Base-by-base conservation (phyloP, 1,140 invertebrate species). In the Meteorus sp. region DNA sequence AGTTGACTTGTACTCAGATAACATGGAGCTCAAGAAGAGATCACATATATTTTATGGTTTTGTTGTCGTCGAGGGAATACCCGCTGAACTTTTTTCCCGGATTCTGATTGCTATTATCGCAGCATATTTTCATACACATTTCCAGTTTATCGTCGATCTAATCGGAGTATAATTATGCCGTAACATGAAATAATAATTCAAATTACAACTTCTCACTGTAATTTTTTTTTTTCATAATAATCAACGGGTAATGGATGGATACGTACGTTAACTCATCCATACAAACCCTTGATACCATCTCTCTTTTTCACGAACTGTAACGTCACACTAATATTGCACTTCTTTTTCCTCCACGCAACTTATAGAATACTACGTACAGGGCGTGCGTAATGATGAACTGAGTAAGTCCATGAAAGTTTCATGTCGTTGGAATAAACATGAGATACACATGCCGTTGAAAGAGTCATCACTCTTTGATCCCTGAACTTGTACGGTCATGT, bases 381-480 rank as follows among this genome's bases (percentile, higher is more conserved):
- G 35, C 17, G 7, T 27, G 45, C 8, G 9, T 29, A 48, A 25
- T 39, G 23, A 39, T 39, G n/a, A 48, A 44, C 41, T 22, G 20
- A n/a, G n/a, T n/a, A n/a, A n/a, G n/a, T 7, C 23, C 22, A 50
- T 19, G 23, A 19, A 4, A 8, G 23, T 31, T 31, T 8, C 44
- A 47, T 50, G 25, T n/a, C n/a, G n/a, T n/a, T 50, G 19, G 47
- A 50, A 50, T 50, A 50, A 50, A 50, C 47, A 50, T 50, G 29
- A 50, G 27, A 23, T n/a, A n/a, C n/a, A n/a, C n/a, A n/a, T n/a
- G n/a, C 23, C n/a, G 20, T 50, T 33, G 17, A 8, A 19, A 50
- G 47, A 9, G 47, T 50, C 27, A 43, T 45, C 45, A 31, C 43
- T 31, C 39, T 7, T 17, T 13, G 27, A 43, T 43, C 41, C 37